Evolutionary conservation across 1,140 invertebrate genomes (phyloP).

Genomic region (Polypedilum pembai): DNA sequence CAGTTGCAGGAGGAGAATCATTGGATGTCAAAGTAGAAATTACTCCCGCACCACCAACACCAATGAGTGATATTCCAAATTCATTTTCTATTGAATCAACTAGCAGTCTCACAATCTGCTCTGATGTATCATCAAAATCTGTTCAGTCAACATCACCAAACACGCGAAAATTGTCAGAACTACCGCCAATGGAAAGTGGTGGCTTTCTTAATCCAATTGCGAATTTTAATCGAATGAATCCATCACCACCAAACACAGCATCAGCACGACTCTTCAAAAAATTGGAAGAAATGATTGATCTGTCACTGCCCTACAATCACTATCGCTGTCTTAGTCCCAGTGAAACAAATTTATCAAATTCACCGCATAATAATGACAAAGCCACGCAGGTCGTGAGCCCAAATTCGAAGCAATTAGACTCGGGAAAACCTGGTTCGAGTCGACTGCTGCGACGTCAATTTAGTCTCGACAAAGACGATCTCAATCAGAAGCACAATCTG

Average conservation of each 20-base stretch:
- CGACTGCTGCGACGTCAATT: conserved; percentile 59
- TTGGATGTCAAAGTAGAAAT: conserved; percentile 43
- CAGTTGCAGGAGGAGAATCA: conserved; percentile 40
- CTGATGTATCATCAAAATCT: conserved; percentile 39
- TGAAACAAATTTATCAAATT: conserved; percentile 46
- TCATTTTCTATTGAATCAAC: conserved; percentile 42
- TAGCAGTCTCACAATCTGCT: conserved; percentile 38
- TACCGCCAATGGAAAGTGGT: conserved; percentile 34
- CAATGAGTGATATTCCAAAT: conserved; percentile 37
- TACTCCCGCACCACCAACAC: conserved; percentile 37
- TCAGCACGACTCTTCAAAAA: conserved; percentile 42
- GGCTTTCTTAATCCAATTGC: conserved; percentile 38
- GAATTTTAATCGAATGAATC: conserved; percentile 40
- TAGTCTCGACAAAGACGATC: conserved; percentile 59
- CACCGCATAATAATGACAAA: conserved; percentile 41
- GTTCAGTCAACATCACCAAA: conserved; percentile 36
- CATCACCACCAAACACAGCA: conserved; percentile 38
- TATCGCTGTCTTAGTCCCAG: conserved; percentile 64
- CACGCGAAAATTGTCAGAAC: conserved; percentile 39
- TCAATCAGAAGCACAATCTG: conserved; percentile 35
- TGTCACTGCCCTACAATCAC: conserved; percentile 63
- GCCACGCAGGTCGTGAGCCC: conserved; percentile 33
- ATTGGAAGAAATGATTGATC: conserved; percentile 49
- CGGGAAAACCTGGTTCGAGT: conserved; percentile 41
- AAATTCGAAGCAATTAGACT: conserved; percentile 34